Conservation (phyloP, 2,797 vertebrate genomes). For the Hafferia zeledoni region DNA sequence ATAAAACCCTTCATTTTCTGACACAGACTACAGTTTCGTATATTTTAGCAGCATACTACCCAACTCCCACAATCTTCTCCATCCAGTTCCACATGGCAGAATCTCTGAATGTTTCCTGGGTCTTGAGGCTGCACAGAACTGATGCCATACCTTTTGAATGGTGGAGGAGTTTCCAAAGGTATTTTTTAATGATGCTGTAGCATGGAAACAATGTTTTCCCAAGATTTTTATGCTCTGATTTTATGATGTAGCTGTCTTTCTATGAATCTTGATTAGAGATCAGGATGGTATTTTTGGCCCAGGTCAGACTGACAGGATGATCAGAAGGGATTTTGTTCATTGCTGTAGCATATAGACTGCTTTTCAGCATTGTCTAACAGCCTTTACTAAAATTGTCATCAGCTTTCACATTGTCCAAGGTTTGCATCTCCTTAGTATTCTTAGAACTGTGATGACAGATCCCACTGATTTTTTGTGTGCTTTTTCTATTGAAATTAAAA, state of each 20-base stretch:
- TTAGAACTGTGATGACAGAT: not conserved
- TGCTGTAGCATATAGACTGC: not conserved
- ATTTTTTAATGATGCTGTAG: not conserved
- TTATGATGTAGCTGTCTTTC: not conserved
- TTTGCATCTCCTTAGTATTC: not conserved
- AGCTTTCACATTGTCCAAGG: not conserved
- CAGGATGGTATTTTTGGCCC: not conserved
- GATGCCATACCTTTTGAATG: not conserved
- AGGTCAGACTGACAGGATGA: not conserved
- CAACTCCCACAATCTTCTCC: not conserved
- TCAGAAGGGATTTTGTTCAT: not conserved
- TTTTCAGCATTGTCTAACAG: not conserved
- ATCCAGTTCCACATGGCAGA: not conserved
- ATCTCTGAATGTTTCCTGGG: not conserved
- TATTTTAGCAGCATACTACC: not conserved
- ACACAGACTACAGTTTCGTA: not conserved
- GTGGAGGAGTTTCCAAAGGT: not conserved
- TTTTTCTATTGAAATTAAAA: not conserved
- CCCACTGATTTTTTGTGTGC: not conserved
- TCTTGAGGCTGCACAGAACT: not conserved
- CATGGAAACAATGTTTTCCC: not conserved
- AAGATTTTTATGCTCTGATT: not conserved
- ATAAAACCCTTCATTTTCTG: not conserved
- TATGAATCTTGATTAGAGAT: not conserved
- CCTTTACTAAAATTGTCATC: not conserved